Evolutionary conservation across 2,888 invertebrate species (phyloP).

Genomic region (Candidula unifasciata): DNA sequence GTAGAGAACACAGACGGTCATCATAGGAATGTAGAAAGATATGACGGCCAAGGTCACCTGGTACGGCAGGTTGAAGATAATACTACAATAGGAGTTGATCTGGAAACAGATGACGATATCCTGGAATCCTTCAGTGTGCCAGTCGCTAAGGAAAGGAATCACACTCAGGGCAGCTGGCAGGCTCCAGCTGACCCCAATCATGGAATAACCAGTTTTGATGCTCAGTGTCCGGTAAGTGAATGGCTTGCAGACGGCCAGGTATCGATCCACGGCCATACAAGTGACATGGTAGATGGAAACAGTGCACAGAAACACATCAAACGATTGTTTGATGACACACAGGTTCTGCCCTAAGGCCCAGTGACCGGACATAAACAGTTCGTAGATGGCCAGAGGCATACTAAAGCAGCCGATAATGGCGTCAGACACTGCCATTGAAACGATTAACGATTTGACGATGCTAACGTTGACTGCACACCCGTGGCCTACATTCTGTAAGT

Average conservation of each 20-base stretch:
- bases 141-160: background rate
- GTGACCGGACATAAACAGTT: slow-evolving; percentile 60
- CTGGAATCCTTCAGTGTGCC: background rate
- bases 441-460: slow-evolving; percentile 54
- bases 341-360: slow-evolving; percentile 63
- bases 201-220: slow-evolving; percentile 58
- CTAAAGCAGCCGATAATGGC: slow-evolving; percentile 65
- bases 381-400: slow-evolving; percentile 69
- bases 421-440: slow-evolving; percentile 68
- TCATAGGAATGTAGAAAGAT: background rate
- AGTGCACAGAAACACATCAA: slow-evolving; percentile 69
- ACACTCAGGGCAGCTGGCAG: background rate
- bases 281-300: slow-evolving; percentile 70
- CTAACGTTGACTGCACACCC: background rate
- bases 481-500: background rate
- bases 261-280: slow-evolving; percentile 68
- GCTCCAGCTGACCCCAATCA: slow-evolving; percentile 56
- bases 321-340: slow-evolving; percentile 63
- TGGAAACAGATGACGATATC: background rate
- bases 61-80: background rate
- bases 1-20: background rate
- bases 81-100: background rate
- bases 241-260: slow-evolving; percentile 72
- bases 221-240: slow-evolving; percentile 65
- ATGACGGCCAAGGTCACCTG: background rate